Evolutionary conservation across 2,797 vertebrate species (phyloP), one percentile per base, ranked within the genome.

Genomic region (Sebastes iracundus): DNA sequence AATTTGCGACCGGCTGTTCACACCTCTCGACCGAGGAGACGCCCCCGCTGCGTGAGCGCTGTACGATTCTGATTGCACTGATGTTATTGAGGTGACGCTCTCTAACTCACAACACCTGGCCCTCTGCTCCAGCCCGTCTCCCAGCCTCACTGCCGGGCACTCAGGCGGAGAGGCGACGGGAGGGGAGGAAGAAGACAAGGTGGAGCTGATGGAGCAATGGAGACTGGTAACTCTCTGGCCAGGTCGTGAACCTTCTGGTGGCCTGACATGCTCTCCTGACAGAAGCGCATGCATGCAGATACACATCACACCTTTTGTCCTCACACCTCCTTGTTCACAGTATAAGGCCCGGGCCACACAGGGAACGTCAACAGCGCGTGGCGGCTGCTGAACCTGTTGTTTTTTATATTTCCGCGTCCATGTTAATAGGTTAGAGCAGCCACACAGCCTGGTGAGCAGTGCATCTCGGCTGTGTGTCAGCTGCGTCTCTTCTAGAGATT

Each of bases 21-120:
- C 87, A 77, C 85, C 87, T 92, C 86, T 81, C 22, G 25, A 73
- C 79, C 59, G 83, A 85, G 78, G 61, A 77, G 77, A 74, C 20
- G 5, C 61, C 81, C 49, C 83, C 2, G 81, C 73, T 73, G 87
- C 22, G 88, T 6, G 55, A 75, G 79, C 58, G 23, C 63, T 80
- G 87, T 79, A 80, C 58, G 71, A 71, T 81, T 90, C 87, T 90
- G 91, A 92, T 86, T 89, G 85, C 88, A 72, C 70, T 59, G 64
- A 85, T 86, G 87, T 86, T 87, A 75, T 85, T 82, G 87, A 78
- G 86, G 88, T 77, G 85, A 88, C 64, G 65, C 70, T 73, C 75
- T 78, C 81, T 90, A 91, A 93, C 87, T 90, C 85, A 38, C 79
- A 93, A 89, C 91, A 94, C 88, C 90, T 94, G 92, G 87, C 80